A percentile compares a stretch with the other conserved stretches of the same genome.
phyloP scores from a whole-genome alignment of 2,113 vertebrate genomes.

The Bambusicola thoracicus region DNA sequence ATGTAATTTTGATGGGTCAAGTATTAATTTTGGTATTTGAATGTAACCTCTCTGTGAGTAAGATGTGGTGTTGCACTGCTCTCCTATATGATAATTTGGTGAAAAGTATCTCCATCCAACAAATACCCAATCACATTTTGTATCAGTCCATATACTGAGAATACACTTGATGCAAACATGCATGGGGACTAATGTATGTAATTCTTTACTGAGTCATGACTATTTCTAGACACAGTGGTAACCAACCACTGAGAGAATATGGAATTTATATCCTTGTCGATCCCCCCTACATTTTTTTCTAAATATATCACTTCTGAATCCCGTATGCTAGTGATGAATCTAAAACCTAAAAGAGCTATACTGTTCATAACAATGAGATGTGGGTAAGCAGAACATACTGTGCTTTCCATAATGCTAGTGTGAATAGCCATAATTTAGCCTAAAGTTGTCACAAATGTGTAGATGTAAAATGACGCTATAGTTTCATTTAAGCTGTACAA shows the following conservation, averaged over 20 bases:
- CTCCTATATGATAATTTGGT: not conserved
- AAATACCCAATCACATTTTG: not conserved
- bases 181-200: not conserved
- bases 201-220: not conserved
- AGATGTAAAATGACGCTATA: not conserved
- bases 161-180: not conserved
- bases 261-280: not conserved
- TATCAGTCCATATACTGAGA: not conserved
- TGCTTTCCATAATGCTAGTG: not conserved
- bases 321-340: not conserved
- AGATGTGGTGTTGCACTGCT: not conserved
- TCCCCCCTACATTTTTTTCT: not conserved
- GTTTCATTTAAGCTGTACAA: not conserved
- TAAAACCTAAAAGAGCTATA: not conserved
- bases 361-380: not conserved
- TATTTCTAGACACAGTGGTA: not conserved
- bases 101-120: not conserved
- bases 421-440: not conserved
- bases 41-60: not conserved
- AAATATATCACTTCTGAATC: not conserved
- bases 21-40: not conserved
- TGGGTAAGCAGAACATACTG: not conserved
- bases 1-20: not conserved
- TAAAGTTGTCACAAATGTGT: not conserved
- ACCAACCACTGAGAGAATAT: not conserved